These are phyloP conservation scores for Ambastaia sidthimunki DNA, from an alignment of 2,797 vertebrate species.

Conservation along the genomic window DNA sequence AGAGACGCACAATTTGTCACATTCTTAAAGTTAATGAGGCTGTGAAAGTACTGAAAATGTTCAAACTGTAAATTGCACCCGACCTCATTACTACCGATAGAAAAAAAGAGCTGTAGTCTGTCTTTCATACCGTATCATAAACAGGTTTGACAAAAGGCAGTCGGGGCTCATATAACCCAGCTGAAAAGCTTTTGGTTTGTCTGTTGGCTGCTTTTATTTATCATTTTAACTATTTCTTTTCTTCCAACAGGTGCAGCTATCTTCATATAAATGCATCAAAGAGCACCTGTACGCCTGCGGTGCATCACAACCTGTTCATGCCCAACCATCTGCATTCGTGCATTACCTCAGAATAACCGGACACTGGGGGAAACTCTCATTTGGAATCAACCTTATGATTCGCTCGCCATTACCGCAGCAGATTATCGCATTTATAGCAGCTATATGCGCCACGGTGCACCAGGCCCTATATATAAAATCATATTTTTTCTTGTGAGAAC, in stretches of 20 bases:
- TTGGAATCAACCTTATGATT: conserved; percentile 42
- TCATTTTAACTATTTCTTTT: conserved; percentile 26
- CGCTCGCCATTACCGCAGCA: conserved; percentile 17
- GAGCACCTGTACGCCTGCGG: conserved; percentile 51
- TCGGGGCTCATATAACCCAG: conserved; percentile 7
- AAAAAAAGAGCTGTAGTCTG: background rate
- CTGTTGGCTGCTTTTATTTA: conserved; percentile 22
- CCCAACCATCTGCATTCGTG: conserved; percentile 48
- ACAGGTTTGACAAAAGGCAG: conserved; percentile 2
- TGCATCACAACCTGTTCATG: conserved; percentile 36
- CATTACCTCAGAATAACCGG: conserved; percentile 32
- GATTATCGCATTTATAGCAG: conserved; percentile 33
- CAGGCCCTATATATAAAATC: background rate
- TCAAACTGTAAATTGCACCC: conserved; percentile 26
- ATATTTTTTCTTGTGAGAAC: conserved; percentile 18
- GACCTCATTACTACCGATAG: conserved; percentile 31
- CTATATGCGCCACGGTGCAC: conserved; percentile 16
- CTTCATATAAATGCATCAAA: conserved; percentile 54
- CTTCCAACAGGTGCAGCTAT: conserved; percentile 16
- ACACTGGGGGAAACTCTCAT: conserved; percentile 4
- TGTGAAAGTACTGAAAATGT: conserved; percentile 35
- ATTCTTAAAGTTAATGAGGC: conserved; percentile 49
- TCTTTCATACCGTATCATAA: conserved; percentile 30
- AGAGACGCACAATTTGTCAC: conserved; percentile 43
- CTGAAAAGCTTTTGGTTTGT: conserved; percentile 24